Conservation (phyloP, 2,113 vertebrate species). For the Oryzias melastigma region DNA sequence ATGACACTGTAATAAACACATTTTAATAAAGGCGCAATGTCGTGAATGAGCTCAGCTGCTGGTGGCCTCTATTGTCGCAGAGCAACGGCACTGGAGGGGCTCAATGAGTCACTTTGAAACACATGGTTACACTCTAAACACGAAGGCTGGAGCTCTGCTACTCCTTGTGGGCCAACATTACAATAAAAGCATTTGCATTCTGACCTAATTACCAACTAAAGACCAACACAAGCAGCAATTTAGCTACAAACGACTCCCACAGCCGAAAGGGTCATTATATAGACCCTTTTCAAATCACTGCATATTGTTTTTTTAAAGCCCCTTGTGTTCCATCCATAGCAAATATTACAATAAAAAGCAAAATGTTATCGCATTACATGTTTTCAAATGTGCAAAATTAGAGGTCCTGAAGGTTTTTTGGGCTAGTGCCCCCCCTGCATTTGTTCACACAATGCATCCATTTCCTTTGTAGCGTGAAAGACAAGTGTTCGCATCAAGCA, state of each 20-base stretch:
- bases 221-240: slow-evolving; percentile 64
- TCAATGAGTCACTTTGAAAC: slow-evolving; percentile 59
- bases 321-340: slow-evolving; percentile 26
- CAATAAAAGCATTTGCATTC: slow-evolving; percentile 64
- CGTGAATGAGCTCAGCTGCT: slow-evolving; percentile 47
- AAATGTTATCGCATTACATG: slow-evolving; percentile 2
- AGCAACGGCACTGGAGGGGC: slow-evolving; percentile 44
- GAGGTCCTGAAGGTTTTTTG: slow-evolving; percentile 6
- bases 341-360: slow-evolving; percentile 1
- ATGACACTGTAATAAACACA: slow-evolving; percentile 46
- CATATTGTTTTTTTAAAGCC: slow-evolving; percentile 54
- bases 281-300: slow-evolving; percentile 61
- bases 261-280: slow-evolving; percentile 56
- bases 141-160: slow-evolving; percentile 29
- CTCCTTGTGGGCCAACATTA: slow-evolving; percentile 50
- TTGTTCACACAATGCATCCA: slow-evolving; percentile 21
- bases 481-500: slow-evolving; percentile 45
- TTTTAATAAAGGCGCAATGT: slow-evolving; percentile 52
- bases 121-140: slow-evolving; percentile 58
- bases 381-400: slow-evolving; percentile 35
- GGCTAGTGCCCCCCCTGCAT: slow-evolving; percentile 6
- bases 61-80: slow-evolving; percentile 19
- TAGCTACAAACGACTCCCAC: slow-evolving; percentile 54
- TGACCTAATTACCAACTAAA: slow-evolving; percentile 70
- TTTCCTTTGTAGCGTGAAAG: slow-evolving; percentile 32